Percentiles rank a stretch among this genome's conserved stretches.
phyloP scores from a whole-genome alignment of 2,113 vertebrate species.

The Leptobrachium ailaonicum region DNA sequence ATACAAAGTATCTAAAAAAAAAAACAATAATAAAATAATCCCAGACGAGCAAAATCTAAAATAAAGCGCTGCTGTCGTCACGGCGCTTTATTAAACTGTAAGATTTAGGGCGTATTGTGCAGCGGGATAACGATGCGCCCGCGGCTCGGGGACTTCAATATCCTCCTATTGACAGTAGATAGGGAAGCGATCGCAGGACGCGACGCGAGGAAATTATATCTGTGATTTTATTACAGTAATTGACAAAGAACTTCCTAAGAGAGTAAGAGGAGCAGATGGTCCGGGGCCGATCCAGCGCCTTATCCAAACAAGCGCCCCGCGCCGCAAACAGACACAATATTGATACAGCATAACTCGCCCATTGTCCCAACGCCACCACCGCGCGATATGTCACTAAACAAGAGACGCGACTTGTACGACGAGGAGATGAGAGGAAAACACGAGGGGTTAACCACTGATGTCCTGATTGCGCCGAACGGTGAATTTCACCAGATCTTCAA shows the following conservation, averaged over 20 bases:
- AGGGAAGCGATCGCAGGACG: constrained; percentile 61
- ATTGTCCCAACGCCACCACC: too few relatives aligned
- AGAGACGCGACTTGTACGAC: too few relatives aligned
- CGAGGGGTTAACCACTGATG: too few relatives aligned
- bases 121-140: constrained; percentile 52
- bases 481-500: too few relatives aligned
- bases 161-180: constrained; percentile 88
- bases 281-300: constrained; percentile 57
- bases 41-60: too few relatives aligned
- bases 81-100: constrained; percentile 40
- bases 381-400: too few relatives aligned
- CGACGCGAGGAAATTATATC: constrained; percentile 82
- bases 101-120: constrained; percentile 22
- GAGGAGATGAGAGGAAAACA: too few relatives aligned
- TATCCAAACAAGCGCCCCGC: constrained; percentile 54
- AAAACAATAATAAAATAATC: not conserved
- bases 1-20: not conserved
- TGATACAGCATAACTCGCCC: constrained; percentile 56
- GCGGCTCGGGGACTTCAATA: constrained; percentile 73
- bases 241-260: constrained; percentile 65
- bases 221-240: constrained; percentile 77
- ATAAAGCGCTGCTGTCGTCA: not conserved
- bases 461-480: too few relatives aligned
- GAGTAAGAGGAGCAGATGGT: constrained; percentile 67
- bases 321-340: constrained; percentile 60